Percentiles rank a stretch among this genome's conserved stretches.
phyloP scores from a whole-genome alignment of 2,113 vertebrate species.

The Lagenorhynchus albirostris region DNA sequence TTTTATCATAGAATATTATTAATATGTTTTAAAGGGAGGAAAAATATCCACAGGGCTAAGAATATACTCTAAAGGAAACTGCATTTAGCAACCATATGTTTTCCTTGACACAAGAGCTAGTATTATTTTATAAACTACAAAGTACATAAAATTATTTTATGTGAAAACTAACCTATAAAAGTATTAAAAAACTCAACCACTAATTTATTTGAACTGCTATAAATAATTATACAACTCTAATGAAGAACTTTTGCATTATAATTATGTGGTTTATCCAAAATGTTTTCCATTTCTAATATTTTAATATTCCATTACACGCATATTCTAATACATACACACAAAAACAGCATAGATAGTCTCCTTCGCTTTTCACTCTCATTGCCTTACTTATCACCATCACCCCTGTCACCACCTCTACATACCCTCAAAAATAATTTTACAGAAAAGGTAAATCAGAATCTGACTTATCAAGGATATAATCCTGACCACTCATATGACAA shows the following conservation, averaged over 20 bases:
- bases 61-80: neutral
- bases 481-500: neutral
- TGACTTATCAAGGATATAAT: neutral
- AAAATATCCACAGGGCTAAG: neutral
- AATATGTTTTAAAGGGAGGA: neutral
- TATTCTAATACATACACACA: neutral
- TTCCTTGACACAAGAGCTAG: neutral
- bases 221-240: neutral
- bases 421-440: neutral
- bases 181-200: neutral
- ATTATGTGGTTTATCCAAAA: neutral
- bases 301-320: neutral
- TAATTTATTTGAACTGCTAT: neutral
- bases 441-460: neutral
- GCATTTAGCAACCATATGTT: neutral
- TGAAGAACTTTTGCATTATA: neutral
- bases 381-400: neutral
- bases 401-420: neutral
- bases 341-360: neutral
- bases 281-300: neutral
- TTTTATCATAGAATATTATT: neutral
- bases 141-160: neutral
- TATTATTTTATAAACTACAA: conserved; percentile 6
- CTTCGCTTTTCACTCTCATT: neutral
- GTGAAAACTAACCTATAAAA: neutral